Conservation (phyloP, 2,113 vertebrate species). For the Vidua macroura region DNA sequence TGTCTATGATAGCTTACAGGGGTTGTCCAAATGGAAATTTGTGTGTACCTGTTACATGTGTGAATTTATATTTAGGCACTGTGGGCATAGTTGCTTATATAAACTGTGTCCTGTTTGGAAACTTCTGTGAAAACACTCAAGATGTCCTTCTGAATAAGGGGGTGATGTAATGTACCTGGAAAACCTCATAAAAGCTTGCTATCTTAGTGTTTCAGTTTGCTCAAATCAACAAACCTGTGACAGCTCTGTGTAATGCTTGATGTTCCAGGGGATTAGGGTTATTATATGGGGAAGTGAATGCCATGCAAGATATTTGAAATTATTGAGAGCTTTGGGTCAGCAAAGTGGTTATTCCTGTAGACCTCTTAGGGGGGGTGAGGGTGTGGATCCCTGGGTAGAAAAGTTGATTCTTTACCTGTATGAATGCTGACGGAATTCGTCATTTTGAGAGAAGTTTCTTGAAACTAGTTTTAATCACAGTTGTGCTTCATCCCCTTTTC, state of each 20-base stretch:
- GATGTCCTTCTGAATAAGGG: neutral
- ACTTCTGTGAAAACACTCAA: neutral
- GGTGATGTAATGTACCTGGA: neutral
- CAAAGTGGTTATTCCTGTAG: neutral
- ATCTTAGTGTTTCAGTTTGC: neutral
- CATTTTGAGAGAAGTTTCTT: neutral
- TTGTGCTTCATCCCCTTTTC: neutral
- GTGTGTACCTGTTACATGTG: accelerated
- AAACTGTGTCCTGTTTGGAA: neutral
- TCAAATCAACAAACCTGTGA: neutral
- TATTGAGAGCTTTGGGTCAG: neutral
- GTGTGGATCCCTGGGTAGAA: neutral
- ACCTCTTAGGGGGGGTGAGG: neutral
- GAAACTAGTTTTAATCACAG: neutral
- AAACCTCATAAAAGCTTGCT: neutral
- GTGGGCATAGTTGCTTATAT: neutral
- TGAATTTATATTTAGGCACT: neutral
- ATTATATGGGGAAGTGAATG: neutral
- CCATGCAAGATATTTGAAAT: neutral
- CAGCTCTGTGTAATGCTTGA: neutral
- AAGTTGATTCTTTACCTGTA: neutral
- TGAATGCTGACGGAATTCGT: neutral
- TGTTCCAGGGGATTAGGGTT: neutral
- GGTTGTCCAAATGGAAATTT: neutral
- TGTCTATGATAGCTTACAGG: neutral